Percentiles rank a stretch among this genome's conserved stretches.
These are phyloP conservation scores for Diachrysia chrysitis DNA, from an alignment of 2,888 invertebrate genomes.

Conservation along the genomic window DNA sequence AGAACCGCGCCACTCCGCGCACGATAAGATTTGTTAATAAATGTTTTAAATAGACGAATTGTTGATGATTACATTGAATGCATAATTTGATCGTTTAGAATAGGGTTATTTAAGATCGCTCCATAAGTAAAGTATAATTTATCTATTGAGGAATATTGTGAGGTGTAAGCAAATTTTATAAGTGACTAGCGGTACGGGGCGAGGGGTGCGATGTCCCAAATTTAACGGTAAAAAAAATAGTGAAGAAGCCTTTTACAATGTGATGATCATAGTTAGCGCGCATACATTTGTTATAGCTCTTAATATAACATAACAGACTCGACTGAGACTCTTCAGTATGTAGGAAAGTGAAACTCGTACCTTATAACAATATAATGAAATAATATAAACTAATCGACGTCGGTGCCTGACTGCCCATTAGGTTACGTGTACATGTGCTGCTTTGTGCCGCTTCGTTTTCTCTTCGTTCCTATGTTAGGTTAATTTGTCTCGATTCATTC, in stretches of 20 bases:
- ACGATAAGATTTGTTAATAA: constrained; percentile 81
- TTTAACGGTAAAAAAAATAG: constrained; percentile 82
- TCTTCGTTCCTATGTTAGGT: constrained; percentile 86
- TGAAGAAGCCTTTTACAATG: constrained; percentile 82
- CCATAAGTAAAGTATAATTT: constrained; percentile 88
- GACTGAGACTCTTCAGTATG: constrained; percentile 82
- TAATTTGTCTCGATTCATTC: constrained; percentile 85
- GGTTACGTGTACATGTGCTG: constrained; percentile 79
- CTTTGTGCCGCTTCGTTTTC: constrained; percentile 70
- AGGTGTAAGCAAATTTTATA: constrained; percentile 83
- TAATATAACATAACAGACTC: constrained; percentile 75
- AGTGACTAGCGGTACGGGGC: constrained; percentile 80
- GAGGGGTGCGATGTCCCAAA: constrained; percentile 84
- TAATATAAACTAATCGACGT: constrained; percentile 76
- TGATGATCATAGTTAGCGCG: constrained; percentile 86
- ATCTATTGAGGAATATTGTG: constrained; percentile 85
- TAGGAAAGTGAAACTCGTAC: constrained; percentile 81
- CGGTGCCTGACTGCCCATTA: constrained; percentile 82
- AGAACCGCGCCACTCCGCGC: constrained; percentile 67
- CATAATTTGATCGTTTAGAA: constrained; percentile 88
- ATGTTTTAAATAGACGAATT: constrained; percentile 86
- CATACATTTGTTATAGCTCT: constrained; percentile 85
- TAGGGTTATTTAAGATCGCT: constrained; percentile 89
- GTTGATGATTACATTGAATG: constrained; percentile 84
- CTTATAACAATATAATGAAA: constrained; percentile 73